phyloP scores from a whole-genome alignment of 1,140 invertebrate genomes.

The Euura lappo region DNA sequence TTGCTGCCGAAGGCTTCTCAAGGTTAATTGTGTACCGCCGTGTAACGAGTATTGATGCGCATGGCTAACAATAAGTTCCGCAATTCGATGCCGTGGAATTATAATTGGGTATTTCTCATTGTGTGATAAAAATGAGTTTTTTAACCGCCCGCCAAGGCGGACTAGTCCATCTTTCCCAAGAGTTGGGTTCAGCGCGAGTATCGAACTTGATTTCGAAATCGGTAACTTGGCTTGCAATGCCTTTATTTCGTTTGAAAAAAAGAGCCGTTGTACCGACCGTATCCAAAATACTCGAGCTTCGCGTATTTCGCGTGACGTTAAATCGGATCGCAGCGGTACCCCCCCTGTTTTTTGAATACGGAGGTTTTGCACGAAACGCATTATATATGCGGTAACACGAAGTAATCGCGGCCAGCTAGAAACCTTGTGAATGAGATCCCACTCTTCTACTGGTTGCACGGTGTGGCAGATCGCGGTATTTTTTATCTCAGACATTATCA shows the following conservation, averaged over 20 bases:
- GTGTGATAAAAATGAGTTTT: background rate
- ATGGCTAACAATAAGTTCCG: background rate
- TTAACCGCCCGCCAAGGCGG: background rate
- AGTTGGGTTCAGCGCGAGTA: slow-evolving; percentile 6
- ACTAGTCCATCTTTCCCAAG: background rate
- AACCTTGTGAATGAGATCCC: too few relatives aligned
- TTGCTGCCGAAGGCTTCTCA: background rate
- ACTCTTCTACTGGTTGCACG: too few relatives aligned
- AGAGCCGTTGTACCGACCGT: background rate
- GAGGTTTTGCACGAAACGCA: too few relatives aligned
- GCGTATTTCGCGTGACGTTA: background rate
- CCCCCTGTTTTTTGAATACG: too few relatives aligned
- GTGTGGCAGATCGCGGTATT: too few relatives aligned
- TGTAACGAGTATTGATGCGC: background rate
- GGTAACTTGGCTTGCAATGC: background rate
- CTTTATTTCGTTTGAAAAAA: background rate
- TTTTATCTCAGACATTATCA: too few relatives aligned
- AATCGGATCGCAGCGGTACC: background rate
- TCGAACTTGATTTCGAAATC: too few relatives aligned
- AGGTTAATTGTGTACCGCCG: background rate
- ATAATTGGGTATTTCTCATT: background rate
- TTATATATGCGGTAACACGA: background rate
- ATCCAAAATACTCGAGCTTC: background rate
- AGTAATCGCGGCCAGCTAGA: background rate
- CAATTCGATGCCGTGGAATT: too few relatives aligned